Evolutionary conservation across 2,797 vertebrate genomes (phyloP).

Genomic region (Pelobates cultripes): DNA sequence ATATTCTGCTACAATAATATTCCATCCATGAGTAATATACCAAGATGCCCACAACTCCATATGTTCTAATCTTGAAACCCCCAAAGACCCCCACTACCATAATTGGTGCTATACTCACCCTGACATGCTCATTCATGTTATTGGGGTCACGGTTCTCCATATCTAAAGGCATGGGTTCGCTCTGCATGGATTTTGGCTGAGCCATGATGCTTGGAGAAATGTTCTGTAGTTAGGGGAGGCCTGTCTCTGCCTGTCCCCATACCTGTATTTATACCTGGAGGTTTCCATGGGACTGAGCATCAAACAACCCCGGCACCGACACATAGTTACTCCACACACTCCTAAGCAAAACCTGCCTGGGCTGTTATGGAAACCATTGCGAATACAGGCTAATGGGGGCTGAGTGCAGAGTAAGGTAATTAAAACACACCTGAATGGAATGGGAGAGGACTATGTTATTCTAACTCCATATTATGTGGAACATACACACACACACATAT

Average conservation of each 20-base stretch:
- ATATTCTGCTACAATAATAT: no score
- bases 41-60: no score
- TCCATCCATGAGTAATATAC: no score
- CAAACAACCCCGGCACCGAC: conserved; percentile 24
- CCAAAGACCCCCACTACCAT: no score
- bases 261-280: conserved; percentile 15
- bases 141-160: conserved; percentile 55
- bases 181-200: conserved; percentile 33
- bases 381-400: not conserved
- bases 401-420: no score
- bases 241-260: not conserved
- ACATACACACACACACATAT: no score
- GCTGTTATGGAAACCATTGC: conserved; percentile 34
- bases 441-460: no score
- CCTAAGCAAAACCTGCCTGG: not conserved
- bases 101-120: conserved; percentile 23
- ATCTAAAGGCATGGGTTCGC: conserved; percentile 50
- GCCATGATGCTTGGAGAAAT: conserved; percentile 24
- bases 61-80: no score
- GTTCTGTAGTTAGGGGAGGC: not conserved
- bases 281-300: conserved; percentile 39
- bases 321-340: conserved; percentile 16
- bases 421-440: no score
- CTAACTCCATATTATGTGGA: no score
- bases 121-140: conserved; percentile 51